A percentile compares a stretch with the other conserved stretches of the same genome.
phyloP scores from a whole-genome alignment of 2,113 vertebrate genomes.

The Abramis brama region DNA sequence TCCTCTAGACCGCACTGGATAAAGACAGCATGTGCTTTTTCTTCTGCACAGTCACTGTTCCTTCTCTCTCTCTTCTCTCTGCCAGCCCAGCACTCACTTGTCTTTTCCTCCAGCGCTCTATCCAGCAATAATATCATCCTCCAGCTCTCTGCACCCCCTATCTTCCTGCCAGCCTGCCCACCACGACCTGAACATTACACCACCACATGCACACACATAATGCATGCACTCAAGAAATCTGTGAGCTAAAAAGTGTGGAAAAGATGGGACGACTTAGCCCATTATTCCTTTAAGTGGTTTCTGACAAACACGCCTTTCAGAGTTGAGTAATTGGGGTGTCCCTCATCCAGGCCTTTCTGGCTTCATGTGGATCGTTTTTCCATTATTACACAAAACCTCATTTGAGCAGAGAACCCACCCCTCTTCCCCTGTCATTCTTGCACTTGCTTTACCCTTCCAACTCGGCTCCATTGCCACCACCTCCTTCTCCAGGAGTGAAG shows the following conservation, averaged over 20 bases:
- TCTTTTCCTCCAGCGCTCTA: not conserved
- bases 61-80: not conserved
- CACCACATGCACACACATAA: not conserved
- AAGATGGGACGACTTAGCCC: too few species aligned
- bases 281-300: slow-evolving; percentile 30
- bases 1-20: slow-evolving; percentile 15
- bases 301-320: slow-evolving; percentile 43
- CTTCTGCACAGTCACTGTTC: slow-evolving; percentile 25
- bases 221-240: not conserved
- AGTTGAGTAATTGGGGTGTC: slow-evolving; percentile 22
- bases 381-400: slow-evolving; percentile 80
- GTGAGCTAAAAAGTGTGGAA: not conserved
- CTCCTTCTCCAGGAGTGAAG: not conserved
- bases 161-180: slow-evolving; percentile 32
- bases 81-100: not conserved
- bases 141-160: not conserved
- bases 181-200: not conserved
- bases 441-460: slow-evolving; percentile 12
- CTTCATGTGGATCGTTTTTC: slow-evolving; percentile 72
- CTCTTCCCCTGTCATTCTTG: slow-evolving; percentile 60
- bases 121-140: not conserved
- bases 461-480: not conserved
- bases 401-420: slow-evolving; percentile 73
- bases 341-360: slow-evolving; percentile 50
- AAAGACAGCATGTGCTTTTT: slow-evolving; percentile 47